Base-by-base conservation (phyloP, 2,888 invertebrate species). In the Hedya salicella region DNA sequence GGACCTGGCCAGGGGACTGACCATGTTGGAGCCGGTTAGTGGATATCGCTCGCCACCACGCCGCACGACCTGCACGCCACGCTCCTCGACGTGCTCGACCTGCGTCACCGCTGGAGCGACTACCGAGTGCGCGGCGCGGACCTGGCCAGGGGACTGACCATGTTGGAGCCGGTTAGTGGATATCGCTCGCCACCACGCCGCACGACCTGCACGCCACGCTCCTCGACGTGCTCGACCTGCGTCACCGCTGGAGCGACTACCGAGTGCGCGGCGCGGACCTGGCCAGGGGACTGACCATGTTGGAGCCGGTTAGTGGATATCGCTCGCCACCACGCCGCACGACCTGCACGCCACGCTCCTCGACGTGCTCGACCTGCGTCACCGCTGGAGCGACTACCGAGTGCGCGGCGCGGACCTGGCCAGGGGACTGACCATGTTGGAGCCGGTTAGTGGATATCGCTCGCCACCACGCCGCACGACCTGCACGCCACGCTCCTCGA, bases 51-150 rank as follows among this genome's bases (percentile, higher is more conserved):
- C 94, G 0, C 88, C 25, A 95, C 96, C 0, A 97, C 97, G 0
- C 98, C 98, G 0, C 98, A 98, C 79, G 98, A 99, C 82, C 93
- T 99, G 32, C 94, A 98, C 83, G 94, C 95, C 39, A 98, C 97
- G 0, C 88, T 98, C 2, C 85, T 95, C 69, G 95, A 95, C 75
- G 93, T 96, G 0, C 78, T 97, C 6, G 88, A 94, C 66, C 81
- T 94, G 75, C 78, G 76, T 16, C 52, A 74, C 0, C 78, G 89
- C 6, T 83, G 80, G 67, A 81, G 89, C 54, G 59, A 77, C 2
- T 85, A 90, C 68, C 85, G 9, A 9, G 36, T 36, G 0, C 62
- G 72, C 0, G 95, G 94, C 0, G 92, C 94, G 65, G 88, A 94
- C 39, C 79, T 86, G 16, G 81, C 93, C 2, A 88, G 95, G 65